Base-by-base conservation (phyloP, 2,888 invertebrate species). In the Ochlodes sylvanus region DNA sequence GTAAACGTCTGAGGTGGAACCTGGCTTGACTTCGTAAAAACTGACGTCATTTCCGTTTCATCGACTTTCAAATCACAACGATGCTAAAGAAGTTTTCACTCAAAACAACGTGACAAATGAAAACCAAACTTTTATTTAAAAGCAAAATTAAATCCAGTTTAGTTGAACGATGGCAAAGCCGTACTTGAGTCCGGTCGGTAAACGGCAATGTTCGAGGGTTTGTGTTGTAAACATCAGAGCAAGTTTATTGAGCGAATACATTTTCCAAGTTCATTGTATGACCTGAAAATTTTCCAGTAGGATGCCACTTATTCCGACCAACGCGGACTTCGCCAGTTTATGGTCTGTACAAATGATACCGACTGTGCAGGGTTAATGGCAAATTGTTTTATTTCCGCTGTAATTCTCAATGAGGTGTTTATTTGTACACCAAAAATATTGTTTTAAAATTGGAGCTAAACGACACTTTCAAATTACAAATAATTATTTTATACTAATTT, bases 281-380 rank as follows among this genome's bases (percentile, higher is more conserved):
- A 61, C 61, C 44, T 67, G 61, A 61, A 32, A 61, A 61, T 67
- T 67, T 67, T 55, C 47, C 38, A 66, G 42, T 54, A 54, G 32
- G 42, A 60, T 54, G 42, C 44, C 42, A 66, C 52, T 42, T 44
- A n/a, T 21, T 41, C 58, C 44, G 21, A 27, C 58, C 27, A 60
- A 50, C 27, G 58, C 57, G 19, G 12, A 41, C 12, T 50, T 21
- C 12, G 64, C 34, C 38, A 52, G 15, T 58, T 58, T 65, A 65
- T 41, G 15, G 41, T 21, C 50, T 65, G 52, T 27, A 17, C 21
- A 58, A 58, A 19, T 50, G 17, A 50, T 50, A 50, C 50, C 19
- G 50, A 19, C 19, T 50, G 9, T 50, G 17, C 19, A 19, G 10
- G 3, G 50, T 50, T 50, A 50, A 50, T 50, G 19, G 50, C 19